phyloP scores from a whole-genome alignment of 2,113 vertebrate genomes.

The Manacus vitellinus region DNA sequence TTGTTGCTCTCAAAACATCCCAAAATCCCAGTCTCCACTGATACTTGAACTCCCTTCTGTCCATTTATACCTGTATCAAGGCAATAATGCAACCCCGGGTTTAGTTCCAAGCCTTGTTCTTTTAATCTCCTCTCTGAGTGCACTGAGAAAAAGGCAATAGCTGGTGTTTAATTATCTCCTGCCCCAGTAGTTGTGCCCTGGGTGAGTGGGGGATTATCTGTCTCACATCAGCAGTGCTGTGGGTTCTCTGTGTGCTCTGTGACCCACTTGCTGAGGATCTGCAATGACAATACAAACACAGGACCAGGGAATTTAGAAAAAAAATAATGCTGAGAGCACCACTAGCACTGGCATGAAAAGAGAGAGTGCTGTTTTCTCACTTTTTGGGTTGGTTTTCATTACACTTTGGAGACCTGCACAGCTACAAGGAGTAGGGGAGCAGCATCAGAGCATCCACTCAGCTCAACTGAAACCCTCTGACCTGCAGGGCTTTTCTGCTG shows the following conservation, averaged over 20 bases:
- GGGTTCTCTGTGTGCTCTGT: neutral
- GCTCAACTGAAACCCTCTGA: neutral
- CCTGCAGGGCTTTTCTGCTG: neutral
- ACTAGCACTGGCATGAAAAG: neutral
- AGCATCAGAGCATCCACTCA: neutral
- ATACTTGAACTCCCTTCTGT: neutral
- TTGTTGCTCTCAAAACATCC: neutral
- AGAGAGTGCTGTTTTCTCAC: neutral
- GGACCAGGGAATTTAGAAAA: neutral
- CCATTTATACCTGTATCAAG: neutral
- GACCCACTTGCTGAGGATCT: neutral
- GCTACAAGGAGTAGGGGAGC: neutral
- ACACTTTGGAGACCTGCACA: neutral
- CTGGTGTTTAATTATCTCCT: slow-evolving; percentile 39
- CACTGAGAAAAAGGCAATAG: neutral
- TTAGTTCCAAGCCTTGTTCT: slow-evolving; percentile 18
- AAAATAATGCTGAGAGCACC: neutral
- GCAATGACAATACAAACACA: neutral
- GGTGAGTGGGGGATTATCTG: neutral
- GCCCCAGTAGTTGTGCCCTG: neutral
- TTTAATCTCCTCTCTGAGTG: slow-evolving; percentile 8
- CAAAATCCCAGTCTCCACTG: neutral
- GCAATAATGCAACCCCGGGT: neutral
- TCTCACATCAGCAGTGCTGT: neutral
- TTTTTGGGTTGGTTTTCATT: neutral